phyloP scores from a whole-genome alignment of 2,888 invertebrate species.

The Noctua janthina region DNA sequence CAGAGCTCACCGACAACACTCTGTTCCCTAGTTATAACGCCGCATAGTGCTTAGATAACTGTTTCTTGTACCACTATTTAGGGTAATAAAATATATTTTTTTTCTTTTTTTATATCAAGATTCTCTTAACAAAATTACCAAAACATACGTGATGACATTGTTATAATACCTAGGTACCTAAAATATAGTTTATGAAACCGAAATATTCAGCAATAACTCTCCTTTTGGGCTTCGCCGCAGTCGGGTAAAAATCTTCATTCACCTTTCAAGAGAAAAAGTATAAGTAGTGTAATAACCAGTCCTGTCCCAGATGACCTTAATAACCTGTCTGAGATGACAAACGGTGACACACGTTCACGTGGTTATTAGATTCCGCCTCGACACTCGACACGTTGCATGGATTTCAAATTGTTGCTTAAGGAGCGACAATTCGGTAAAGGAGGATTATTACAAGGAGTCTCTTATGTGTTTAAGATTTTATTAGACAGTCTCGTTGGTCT shows the following conservation, averaged over 20 bases:
- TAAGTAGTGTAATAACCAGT: slow-evolving; percentile 38
- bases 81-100: too few relatives aligned
- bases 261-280: not conserved
- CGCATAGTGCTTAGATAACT: too few relatives aligned
- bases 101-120: too few relatives aligned
- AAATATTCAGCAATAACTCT: not conserved
- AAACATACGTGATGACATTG: too few relatives aligned
- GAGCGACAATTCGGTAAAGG: not conserved
- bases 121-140: too few relatives aligned
- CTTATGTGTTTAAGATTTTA: not conserved
- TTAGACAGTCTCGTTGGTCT: too few relatives aligned
- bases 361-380: slow-evolving; percentile 57
- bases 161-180: too few relatives aligned
- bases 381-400: slow-evolving; percentile 35
- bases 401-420: slow-evolving; percentile 29
- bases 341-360: slow-evolving; percentile 58
- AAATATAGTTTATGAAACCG: not conserved
- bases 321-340: slow-evolving; percentile 62
- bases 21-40: too few relatives aligned
- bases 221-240: too few relatives aligned
- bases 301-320: slow-evolving; percentile 48
- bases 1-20: too few relatives aligned
- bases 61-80: too few relatives aligned
- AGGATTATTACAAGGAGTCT: not conserved
- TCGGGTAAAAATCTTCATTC: not conserved